phyloP scores from a whole-genome alignment of 2,113 vertebrate genomes.

The Cercopithecus mona region DNA sequence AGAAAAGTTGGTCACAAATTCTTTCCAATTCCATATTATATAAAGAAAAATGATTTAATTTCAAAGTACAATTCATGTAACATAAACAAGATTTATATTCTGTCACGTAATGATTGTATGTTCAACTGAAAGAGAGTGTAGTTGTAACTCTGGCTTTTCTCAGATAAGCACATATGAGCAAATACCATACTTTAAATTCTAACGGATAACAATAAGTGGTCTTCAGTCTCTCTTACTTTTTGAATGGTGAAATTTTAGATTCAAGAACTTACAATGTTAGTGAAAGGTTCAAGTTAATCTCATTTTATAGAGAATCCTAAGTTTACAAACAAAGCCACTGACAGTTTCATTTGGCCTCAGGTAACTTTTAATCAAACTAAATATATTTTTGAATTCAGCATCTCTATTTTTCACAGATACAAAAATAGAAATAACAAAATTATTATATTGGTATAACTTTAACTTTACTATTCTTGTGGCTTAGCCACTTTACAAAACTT shows the following conservation, averaged over 20 bases:
- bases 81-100: slow-evolving; percentile 13
- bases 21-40: not conserved
- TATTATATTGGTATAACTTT: not conserved
- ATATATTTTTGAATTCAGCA: not conserved
- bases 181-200: not conserved
- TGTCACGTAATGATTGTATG: not conserved
- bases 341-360: not conserved
- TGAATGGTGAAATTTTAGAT: not conserved
- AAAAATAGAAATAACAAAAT: not conserved
- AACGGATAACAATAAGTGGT: not conserved
- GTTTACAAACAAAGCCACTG: not conserved
- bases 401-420: not conserved
- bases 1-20: not conserved
- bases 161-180: not conserved
- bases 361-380: not conserved
- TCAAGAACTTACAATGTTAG: not conserved
- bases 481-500: not conserved
- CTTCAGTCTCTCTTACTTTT: not conserved
- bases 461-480: not conserved
- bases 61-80: not conserved
- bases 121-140: not conserved
- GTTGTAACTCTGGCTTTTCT: not conserved
- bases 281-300: not conserved
- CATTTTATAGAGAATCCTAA: slow-evolving; percentile 36
- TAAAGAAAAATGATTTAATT: not conserved